phyloP scores from a whole-genome alignment of 1,140 invertebrate genomes.

The Diachasma alloeum region DNA sequence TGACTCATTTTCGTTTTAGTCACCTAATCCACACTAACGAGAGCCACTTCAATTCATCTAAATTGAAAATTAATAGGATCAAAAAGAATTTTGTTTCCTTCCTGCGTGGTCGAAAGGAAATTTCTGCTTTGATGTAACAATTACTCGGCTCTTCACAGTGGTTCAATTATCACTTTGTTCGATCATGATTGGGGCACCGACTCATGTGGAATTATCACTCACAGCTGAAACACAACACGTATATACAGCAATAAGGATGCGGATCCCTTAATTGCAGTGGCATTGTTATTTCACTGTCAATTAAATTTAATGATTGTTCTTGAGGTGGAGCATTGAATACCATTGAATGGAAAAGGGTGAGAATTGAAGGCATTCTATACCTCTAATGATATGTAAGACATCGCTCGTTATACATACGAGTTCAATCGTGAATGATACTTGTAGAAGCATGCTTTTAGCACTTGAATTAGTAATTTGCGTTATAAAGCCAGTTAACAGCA shows the following conservation, averaged over 20 bases:
- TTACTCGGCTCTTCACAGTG: not conserved
- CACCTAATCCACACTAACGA: not conserved
- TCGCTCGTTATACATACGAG: not conserved
- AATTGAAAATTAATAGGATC: not conserved
- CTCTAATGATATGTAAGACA: not conserved
- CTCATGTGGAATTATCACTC: slow-evolving; percentile 6
- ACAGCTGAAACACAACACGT: slow-evolving; percentile 20
- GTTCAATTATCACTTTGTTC: not conserved
- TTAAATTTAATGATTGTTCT: slow-evolving; percentile 46
- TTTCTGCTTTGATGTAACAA: not conserved
- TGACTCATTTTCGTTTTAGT: slow-evolving; percentile 13
- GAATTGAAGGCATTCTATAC: not conserved
- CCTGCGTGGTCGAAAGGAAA: not conserved
- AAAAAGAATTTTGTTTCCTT: not conserved
- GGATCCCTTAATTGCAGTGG: slow-evolving; percentile 40
- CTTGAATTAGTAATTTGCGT: not conserved
- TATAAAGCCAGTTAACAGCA: not conserved
- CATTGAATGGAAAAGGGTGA: not conserved
- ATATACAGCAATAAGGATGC: slow-evolving; percentile 4
- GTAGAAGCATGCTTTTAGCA: not conserved
- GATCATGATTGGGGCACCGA: not conserved
- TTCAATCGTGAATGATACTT: not conserved
- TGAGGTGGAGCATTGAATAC: not conserved
- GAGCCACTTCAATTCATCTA: not conserved
- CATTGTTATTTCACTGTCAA: slow-evolving; percentile 53